Conservation (phyloP, 2,797 vertebrate species). For the Sebastiscus albofasciatus region DNA sequence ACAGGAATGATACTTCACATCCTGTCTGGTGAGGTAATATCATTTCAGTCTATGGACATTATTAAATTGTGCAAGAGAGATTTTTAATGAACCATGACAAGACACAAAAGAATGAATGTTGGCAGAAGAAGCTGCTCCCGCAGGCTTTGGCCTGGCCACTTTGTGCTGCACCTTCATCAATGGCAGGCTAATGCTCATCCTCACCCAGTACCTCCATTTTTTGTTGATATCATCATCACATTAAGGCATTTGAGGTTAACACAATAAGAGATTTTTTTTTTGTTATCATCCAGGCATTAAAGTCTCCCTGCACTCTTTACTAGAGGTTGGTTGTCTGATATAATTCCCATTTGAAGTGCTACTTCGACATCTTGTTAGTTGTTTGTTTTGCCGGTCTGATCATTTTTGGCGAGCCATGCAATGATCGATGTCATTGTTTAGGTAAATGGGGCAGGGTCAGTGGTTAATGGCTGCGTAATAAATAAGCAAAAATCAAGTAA, state of each 20-base stretch:
- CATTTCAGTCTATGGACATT: not conserved
- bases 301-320: not conserved
- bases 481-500: not conserved
- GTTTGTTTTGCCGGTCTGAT: not conserved
- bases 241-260: constrained; percentile 15
- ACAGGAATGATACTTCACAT: not conserved
- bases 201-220: constrained; percentile 2
- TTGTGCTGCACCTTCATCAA: not conserved
- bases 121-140: not conserved
- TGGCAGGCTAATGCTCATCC: not conserved
- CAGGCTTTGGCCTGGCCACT: not conserved
- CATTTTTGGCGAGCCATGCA: not conserved
- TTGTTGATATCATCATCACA: not conserved
- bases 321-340: not conserved
- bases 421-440: not conserved
- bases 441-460: not conserved
- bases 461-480: not conserved
- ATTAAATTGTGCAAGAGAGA: not conserved
- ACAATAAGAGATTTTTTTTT: not conserved
- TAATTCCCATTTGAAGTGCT: not conserved
- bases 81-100: constrained; percentile 15
- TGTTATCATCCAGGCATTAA: not conserved
- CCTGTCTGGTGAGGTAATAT: not conserved
- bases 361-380: not conserved
- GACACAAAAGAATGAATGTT: constrained; percentile 1